Base-by-base conservation (phyloP, 2,113 vertebrate species). In the Hassar affinis region DNA sequence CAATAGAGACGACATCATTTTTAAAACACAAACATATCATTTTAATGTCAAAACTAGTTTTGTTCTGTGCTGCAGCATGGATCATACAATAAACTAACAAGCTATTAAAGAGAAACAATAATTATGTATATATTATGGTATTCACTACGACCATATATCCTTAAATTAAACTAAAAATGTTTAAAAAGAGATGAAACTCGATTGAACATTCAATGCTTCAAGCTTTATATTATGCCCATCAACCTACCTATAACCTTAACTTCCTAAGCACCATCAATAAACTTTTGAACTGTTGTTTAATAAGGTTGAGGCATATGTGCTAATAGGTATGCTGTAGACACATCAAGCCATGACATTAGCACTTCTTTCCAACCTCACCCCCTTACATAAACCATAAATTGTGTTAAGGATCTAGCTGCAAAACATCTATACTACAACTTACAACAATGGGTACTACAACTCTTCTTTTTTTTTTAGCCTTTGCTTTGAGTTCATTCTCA, bases 1-100 rank as follows among this genome's bases (percentile, higher is more conserved):
- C 66, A 71, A 83, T 25, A 83, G 56, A 83, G 9, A 20, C 42
- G 59, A 35, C 4, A 47, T 72, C 22, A 45, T 71, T 3, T 71
- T 45, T 71, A 45, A 45, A 71, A 33, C 10, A 68, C 64, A 68
- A 4, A 38, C 33, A 20, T 17, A 66, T 66, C 17, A 18, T 38
- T 38, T 38, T 64, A 14, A 33, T 33, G 3, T 68, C 27, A 64
- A 64, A 33, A 18, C 2, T 20, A 9, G 18, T 38, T 38, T 68
- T 22, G 15, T 6, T 38, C 10, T 62, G 27, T 62, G 27, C 10
- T 27, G 3, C 10, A 61, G n/a, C 57, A 66, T 33, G 15, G 17
- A 66, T 66, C n/a, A 15, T 30, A 62, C n/a, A 35, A 66, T 18
- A 66, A 35, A 69, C 20, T 42, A 42, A 22, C 2, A 69, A 42